Evolutionary conservation across 2,113 vertebrate genomes (phyloP).

Genomic region (Crotalus helleri): DNA sequence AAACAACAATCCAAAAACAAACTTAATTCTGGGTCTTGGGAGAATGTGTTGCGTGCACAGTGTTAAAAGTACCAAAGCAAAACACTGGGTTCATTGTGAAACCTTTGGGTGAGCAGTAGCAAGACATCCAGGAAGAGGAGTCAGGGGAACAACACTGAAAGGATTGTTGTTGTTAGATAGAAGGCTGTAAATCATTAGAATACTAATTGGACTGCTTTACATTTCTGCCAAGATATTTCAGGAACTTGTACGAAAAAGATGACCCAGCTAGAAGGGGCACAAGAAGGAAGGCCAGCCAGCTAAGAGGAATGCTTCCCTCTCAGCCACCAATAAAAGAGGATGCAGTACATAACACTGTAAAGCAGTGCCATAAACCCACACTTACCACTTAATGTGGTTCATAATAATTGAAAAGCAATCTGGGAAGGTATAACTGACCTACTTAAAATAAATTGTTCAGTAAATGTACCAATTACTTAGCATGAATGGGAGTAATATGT

Average conservation of each 20-base stretch:
- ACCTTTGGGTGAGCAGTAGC: background rate
- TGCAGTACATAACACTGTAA: background rate
- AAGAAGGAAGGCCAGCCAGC: background rate
- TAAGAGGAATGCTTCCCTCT: background rate
- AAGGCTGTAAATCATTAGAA: background rate
- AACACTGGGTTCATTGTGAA: slow-evolving; percentile 23
- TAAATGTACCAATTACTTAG: background rate
- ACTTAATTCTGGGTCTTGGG: background rate
- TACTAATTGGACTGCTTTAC: background rate
- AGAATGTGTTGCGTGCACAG: background rate
- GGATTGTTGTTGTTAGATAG: background rate
- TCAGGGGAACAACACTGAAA: background rate
- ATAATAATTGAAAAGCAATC: background rate
- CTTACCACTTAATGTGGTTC: background rate
- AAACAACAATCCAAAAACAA: background rate
- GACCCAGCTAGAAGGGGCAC: background rate
- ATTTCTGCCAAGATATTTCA: background rate
- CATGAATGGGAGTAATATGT: background rate
- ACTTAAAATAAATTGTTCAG: background rate
- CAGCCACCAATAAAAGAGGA: background rate
- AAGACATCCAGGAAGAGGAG: slow-evolving; percentile 1
- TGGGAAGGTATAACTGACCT: background rate
- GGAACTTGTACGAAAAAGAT: background rate
- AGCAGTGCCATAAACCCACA: background rate
- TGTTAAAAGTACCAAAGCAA: background rate